Conservation (phyloP, 2,888 invertebrate genomes). For the Miltochrista miniata region DNA sequence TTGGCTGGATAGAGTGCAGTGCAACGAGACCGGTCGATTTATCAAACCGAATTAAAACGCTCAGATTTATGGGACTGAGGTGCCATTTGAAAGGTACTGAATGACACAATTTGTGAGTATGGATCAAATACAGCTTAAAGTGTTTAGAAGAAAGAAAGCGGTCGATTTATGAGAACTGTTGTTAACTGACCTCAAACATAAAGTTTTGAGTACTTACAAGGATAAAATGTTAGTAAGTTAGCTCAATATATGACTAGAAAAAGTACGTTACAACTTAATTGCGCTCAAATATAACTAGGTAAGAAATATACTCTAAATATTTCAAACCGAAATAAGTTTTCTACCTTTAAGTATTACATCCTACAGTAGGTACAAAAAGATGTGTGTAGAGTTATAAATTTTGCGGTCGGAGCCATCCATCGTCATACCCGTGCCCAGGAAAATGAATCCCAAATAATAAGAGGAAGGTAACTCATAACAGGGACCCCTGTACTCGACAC, state of each 20-base stretch:
- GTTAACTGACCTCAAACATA: no score
- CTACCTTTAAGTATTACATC: slow-evolving; percentile 15
- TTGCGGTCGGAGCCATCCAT: no score
- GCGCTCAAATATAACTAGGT: no score
- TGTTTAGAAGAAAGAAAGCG: not conserved
- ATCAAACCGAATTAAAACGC: slow-evolving; percentile 21
- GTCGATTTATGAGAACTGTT: no score
- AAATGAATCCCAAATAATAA: slow-evolving; percentile 17
- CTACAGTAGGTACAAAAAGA: no score
- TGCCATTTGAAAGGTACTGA: not conserved
- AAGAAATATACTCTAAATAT: not conserved
- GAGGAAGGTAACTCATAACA: slow-evolving; percentile 13
- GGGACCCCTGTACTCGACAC: slow-evolving; percentile 9
- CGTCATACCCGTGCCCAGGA: no score
- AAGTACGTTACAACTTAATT: no score
- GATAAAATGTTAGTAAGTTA: no score
- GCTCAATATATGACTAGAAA: no score
- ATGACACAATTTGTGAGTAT: not conserved
- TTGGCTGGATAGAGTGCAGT: slow-evolving; percentile 16
- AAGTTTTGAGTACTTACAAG: no score
- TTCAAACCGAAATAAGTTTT: slow-evolving; percentile 15
- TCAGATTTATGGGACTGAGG: not conserved
- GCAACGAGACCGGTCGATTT: slow-evolving; percentile 19
- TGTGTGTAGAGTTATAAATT: no score
- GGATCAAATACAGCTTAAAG: not conserved